Percentiles rank a stretch among this genome's conserved stretches.
Conservation (phyloP, 2,113 vertebrate genomes). For the Egretta garzetta region DNA sequence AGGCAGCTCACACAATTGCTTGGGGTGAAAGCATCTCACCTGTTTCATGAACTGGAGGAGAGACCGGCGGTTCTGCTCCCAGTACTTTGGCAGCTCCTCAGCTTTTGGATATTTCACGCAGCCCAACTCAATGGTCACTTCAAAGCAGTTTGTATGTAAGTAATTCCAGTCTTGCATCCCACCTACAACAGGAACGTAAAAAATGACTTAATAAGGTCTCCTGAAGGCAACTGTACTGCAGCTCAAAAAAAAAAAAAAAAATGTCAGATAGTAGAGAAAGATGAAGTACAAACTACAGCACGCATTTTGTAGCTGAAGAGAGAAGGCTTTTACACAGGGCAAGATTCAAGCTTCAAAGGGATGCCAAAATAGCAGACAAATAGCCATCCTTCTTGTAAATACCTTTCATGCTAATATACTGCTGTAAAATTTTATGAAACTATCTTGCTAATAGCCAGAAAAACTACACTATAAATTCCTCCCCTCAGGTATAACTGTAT, state of each 20-base stretch:
- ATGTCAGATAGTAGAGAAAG: neutral
- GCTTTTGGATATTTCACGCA: constrained; percentile 92
- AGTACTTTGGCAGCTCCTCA: constrained; percentile 86
- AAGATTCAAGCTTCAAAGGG: neutral
- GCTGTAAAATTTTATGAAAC: constrained; percentile 28
- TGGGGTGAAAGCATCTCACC: constrained; percentile 68
- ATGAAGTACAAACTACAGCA: neutral
- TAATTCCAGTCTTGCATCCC: constrained; percentile 99
- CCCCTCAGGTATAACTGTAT: neutral
- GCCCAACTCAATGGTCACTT: constrained; percentile 95
- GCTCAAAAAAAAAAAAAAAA: neutral
- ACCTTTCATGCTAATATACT: constrained; percentile 6
- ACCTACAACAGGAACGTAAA: constrained; percentile 73
- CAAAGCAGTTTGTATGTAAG: constrained; percentile 96
- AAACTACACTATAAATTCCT: constrained; percentile 34
- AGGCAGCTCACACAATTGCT: neutral
- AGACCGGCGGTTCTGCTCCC: constrained; percentile 88
- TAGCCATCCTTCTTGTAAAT: constrained; percentile 21
- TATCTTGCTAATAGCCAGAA: neutral
- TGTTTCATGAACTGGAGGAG: constrained; percentile 93
- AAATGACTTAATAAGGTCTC: neutral
- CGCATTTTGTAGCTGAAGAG: neutral
- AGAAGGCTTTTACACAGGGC: neutral
- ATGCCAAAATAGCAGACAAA: neutral
- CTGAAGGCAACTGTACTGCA: neutral